Conservation (phyloP, 2,113 vertebrate genomes). For the Chaetodon trifascialis region DNA sequence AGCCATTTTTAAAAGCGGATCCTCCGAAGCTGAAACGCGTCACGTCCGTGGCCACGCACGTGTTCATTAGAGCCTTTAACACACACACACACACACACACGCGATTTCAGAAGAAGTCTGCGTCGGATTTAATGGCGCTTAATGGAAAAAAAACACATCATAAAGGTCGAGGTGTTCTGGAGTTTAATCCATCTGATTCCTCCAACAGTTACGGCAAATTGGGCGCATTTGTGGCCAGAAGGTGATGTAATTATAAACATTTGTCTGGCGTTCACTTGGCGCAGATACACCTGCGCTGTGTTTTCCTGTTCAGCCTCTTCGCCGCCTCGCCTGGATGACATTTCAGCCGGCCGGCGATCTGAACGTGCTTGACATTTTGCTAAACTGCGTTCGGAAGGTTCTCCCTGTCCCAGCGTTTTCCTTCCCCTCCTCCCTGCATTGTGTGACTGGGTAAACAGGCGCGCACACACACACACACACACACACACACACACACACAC, state of each 20-base stretch:
- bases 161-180: neutral
- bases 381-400: slow-evolving; percentile 68
- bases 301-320: slow-evolving; percentile 14
- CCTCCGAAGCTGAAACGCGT: neutral
- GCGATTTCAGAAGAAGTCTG: slow-evolving; percentile 9
- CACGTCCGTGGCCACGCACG: neutral
- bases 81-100: slow-evolving; percentile 1
- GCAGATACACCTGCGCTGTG: slow-evolving; percentile 24
- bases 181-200: slow-evolving; percentile 11
- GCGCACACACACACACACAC: slow-evolving; percentile 29
- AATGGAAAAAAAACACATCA: neutral
- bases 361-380: slow-evolving; percentile 71
- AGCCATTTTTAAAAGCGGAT: slow-evolving; percentile 18
- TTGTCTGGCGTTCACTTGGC: slow-evolving; percentile 1
- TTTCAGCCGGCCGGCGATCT: slow-evolving; percentile 48
- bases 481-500: slow-evolving; percentile 37
- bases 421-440: slow-evolving; percentile 72
- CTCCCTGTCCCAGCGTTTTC: slow-evolving; percentile 67
- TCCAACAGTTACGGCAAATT: neutral
- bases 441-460: slow-evolving; percentile 64
- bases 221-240: slow-evolving; percentile 13
- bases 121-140: neutral
- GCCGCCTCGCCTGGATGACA: slow-evolving; percentile 48
- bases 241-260: slow-evolving; percentile 14
- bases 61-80: slow-evolving; percentile 4